Conservation (phyloP, 1,140 invertebrate genomes). For the Panulirus ornatus region DNA sequence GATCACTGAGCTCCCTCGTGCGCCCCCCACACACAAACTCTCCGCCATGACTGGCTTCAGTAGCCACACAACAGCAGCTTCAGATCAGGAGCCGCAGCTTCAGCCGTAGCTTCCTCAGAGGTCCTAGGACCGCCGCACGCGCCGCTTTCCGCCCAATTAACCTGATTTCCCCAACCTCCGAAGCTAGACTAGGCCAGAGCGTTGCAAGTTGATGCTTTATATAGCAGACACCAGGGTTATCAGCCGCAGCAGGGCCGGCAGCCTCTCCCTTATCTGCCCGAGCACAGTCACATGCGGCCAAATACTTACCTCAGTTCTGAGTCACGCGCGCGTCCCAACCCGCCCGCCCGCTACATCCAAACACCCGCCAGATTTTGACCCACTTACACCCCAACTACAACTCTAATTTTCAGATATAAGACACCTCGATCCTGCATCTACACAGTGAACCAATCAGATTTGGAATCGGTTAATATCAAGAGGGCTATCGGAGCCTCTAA, state of each 20-base stretch:
- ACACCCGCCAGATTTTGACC: background rate
- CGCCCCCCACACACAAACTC: background rate
- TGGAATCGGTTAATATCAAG: background rate
- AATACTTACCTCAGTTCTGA: slow-evolving; percentile 48
- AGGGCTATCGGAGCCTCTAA: background rate
- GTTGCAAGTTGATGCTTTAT: slow-evolving; percentile 59
- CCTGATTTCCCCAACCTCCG: slow-evolving; percentile 36
- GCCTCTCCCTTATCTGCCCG: slow-evolving; percentile 59
- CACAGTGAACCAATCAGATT: background rate
- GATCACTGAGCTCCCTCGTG: background rate
- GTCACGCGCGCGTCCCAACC: slow-evolving; percentile 45
- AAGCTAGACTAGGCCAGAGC: slow-evolving; percentile 45
- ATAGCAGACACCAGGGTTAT: slow-evolving; percentile 60
- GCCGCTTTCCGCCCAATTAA: slow-evolving; percentile 58
- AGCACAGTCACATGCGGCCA: slow-evolving; percentile 53
- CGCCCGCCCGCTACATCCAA: background rate
- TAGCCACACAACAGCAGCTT: background rate
- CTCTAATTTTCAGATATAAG: background rate
- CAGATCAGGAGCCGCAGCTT: background rate
- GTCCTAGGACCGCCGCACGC: background rate
- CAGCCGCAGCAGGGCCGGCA: slow-evolving; percentile 54
- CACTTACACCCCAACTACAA: background rate
- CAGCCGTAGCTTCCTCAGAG: background rate
- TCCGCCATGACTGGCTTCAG: background rate
- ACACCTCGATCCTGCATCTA: background rate